Base-by-base conservation (phyloP, 2,113 vertebrate genomes). In the Willisornis vidua region DNA sequence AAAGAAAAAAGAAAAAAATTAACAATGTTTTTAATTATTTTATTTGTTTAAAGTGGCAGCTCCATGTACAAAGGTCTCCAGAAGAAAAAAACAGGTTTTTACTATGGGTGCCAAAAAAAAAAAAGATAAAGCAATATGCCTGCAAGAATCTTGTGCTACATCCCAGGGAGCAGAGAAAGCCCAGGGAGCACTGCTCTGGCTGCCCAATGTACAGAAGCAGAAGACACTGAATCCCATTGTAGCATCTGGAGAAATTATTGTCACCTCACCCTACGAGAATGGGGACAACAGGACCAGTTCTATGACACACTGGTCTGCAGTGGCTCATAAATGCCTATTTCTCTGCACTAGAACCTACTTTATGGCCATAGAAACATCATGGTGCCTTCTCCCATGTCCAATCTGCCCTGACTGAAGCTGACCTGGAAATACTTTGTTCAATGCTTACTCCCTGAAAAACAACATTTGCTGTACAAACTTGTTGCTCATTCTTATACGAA, bases 291-390 rank as follows among this genome's bases (percentile, higher is more conserved):
- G 46, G 59, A 43, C 31, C 29, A 15, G 9, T n/a, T 62, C 61
- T 86, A 13, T 23, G 41, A 37, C 31, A 14, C 24, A 17, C 11
- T 5, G 28, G 12, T 37, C 31, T 43, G 9, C 76, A 73, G 49
- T 45, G 55, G 22, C 62, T 76, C 0, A 0, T 1, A 37, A 57
- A 19, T 39, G 26, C 12, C 2, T 20, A 10, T 41, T 65, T 29
- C 59, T 61, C 11, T 24, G 45, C 20, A 10, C 39, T 68, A 25
- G 16, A 65, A 7, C 9, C 41, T 89, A 25, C 33, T 65, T 33
- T 28, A 31, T 23, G 22, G 22, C 35, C 26, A 26, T 8, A 33
- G 8, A 33, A 83, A 72, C 6, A 16, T 15, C 23, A 7, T 8
- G 8, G 25, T 79, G 37, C 59, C 10, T 90, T 88, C 55, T 58